phyloP scores from a whole-genome alignment of 1,140 invertebrate species.

The Dendrolimus kikuchii region DNA sequence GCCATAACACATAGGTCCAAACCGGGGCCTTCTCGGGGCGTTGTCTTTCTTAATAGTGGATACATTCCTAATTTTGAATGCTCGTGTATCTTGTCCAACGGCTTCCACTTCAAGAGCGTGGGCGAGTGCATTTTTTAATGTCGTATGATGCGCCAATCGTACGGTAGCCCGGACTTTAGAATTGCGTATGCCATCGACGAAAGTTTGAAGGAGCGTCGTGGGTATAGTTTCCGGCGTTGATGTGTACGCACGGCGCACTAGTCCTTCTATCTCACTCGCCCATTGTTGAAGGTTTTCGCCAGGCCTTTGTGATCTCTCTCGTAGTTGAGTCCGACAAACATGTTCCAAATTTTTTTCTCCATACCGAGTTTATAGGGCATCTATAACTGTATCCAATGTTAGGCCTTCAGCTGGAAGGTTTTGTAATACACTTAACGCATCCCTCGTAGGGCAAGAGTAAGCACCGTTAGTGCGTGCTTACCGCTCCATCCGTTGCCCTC shows the following conservation, averaged over 20 bases:
- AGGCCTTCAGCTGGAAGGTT: neutral
- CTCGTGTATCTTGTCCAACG: neutral
- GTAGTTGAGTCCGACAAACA: slow-evolving; percentile 1
- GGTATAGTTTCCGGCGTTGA: slow-evolving; percentile 1
- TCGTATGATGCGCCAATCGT: slow-evolving; percentile 1
- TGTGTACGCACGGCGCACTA: slow-evolving; percentile 3
- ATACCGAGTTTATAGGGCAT: slow-evolving; percentile 1
- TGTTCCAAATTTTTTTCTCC: slow-evolving; percentile 3
- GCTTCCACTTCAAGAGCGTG: slow-evolving; percentile 8
- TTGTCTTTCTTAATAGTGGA: too few relatives aligned
- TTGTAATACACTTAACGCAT: slow-evolving; percentile 1
- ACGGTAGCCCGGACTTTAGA: slow-evolving; percentile 4
- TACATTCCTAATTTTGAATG: too few relatives aligned
- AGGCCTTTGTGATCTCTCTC: neutral
- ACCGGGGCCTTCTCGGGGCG: too few relatives aligned
- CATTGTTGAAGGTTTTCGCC: slow-evolving; percentile 4
- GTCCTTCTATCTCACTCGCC: slow-evolving; percentile 3
- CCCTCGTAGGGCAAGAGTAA: slow-evolving; percentile 2
- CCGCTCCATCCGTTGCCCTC: slow-evolving; percentile 2
- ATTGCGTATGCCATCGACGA: slow-evolving; percentile 8
- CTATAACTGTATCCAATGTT: neutral
- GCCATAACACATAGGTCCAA: too few relatives aligned
- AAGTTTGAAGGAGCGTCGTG: slow-evolving; percentile 2
- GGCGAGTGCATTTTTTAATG: slow-evolving; percentile 4
- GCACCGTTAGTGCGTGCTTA: neutral